Base-by-base conservation (phyloP, 2,888 invertebrate species). In the Marasmarcha lunaedactyla region DNA sequence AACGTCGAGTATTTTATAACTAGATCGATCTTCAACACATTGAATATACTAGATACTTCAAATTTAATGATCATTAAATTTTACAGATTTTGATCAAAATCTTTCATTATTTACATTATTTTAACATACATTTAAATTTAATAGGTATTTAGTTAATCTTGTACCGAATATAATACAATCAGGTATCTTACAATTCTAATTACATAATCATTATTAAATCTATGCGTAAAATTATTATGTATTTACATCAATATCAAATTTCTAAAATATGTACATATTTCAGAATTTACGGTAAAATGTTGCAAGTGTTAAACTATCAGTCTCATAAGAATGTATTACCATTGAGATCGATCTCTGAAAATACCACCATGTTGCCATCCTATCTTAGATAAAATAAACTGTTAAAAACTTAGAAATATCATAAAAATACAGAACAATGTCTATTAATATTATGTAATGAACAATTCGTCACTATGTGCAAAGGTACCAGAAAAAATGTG, bases 341-440 rank as follows among this genome's bases (percentile, higher is more conserved):
- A 20, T 5, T 20, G 20, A 20, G 4, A 20, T 20, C 3, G 20
- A 20, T 20, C 20, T n/a, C 20, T 5, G 20, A 36, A 36, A 9
- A 36, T 33, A 42, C 36, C 26, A 36, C 12, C 33, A 33, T 36
- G 38, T 38, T 26, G 33, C 36, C 27, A 12, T 20, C 38, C 36
- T 35, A 35, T 20, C 38, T 38, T 35, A 38, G 37, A 41, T 38
- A 36, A 42, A 42, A 42, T 33, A 14, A 15, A 33, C n/a, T n/a
- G n/a, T n/a, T n/a, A n/a, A n/a, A n/a, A n/a, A n/a, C 39, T 13
- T 30, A 33, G 25, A 41, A 27, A 20, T 39, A 33, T n/a, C 4
- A n/a, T 15, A 12, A 4, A 36, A 20, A 6, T 20, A 5, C 13
- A 9, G 13, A 10, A 15, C n/a, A n/a, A n/a, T n/a, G n/a, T n/a